These are phyloP conservation scores for Drosophila insularis DNA, from an alignment of 1,140 invertebrate genomes.

Conservation along the genomic window DNA sequence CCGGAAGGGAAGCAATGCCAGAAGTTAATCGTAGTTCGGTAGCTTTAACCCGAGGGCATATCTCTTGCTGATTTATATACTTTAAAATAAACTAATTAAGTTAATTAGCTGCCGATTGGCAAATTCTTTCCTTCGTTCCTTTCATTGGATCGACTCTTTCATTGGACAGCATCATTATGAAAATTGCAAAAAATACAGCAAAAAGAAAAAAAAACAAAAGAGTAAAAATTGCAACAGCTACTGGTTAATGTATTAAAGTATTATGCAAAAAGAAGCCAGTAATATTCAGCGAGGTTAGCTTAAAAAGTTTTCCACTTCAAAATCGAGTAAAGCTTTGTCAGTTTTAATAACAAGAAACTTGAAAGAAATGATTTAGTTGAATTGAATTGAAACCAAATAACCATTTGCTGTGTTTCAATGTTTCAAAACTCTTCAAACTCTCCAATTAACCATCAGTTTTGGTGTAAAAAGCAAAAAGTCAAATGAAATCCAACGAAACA, in stretches of 20 bases:
- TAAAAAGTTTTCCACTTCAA: not conserved
- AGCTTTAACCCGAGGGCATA: constrained; percentile 21
- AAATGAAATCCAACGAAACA: constrained; percentile 47
- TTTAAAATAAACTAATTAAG: constrained; percentile 60
- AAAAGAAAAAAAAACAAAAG: constrained; percentile 19
- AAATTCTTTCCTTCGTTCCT: not conserved
- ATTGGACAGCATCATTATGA: constrained; percentile 46
- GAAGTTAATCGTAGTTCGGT: constrained; percentile 1
- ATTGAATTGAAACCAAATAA: too few species aligned
- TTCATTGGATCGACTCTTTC: not conserved
- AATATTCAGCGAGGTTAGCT: not conserved
- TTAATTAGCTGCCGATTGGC: constrained; percentile 49
- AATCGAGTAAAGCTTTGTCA: too few species aligned
- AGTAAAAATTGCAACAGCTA: constrained; percentile 40
- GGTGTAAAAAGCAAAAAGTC: constrained; percentile 22
- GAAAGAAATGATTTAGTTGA: too few species aligned
- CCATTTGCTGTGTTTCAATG: not conserved
- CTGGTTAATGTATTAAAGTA: constrained; percentile 57
- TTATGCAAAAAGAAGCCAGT: constrained; percentile 33
- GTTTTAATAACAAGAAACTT: too few species aligned
- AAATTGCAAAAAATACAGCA: constrained; percentile 36
- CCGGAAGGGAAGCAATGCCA: not conserved
- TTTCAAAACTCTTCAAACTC: not conserved
- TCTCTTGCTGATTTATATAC: constrained; percentile 8
- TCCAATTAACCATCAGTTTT: not conserved